Percentiles rank a stretch among this genome's conserved stretches.
Evolutionary conservation across 1,140 invertebrate species (phyloP).

Genomic region (Kradibia gibbosae): DNA sequence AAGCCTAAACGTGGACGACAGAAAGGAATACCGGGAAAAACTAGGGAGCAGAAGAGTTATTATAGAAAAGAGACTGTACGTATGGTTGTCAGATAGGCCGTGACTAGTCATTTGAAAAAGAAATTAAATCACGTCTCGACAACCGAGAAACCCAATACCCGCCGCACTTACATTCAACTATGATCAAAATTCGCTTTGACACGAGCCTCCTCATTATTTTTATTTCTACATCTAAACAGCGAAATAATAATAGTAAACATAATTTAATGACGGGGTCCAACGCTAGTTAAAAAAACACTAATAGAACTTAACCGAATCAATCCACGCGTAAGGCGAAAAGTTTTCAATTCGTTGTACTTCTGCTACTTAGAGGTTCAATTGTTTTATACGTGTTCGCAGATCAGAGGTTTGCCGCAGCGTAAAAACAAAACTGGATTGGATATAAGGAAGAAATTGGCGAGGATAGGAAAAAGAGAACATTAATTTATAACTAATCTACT

Average conservation of each 20-base stretch:
- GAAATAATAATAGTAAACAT: conserved; percentile 26
- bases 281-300: not conserved
- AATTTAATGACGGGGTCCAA: not conserved
- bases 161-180: too few species aligned
- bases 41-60: not conserved
- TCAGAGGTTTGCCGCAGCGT: not conserved
- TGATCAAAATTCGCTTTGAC: too few species aligned
- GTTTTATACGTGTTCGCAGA: conserved; percentile 26
- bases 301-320: conserved; percentile 15
- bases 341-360: conserved; percentile 16
- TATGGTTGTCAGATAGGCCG: not conserved
- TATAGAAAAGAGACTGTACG: not conserved
- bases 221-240: not conserved
- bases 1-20: not conserved
- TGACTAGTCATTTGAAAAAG: conserved; percentile 27
- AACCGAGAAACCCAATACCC: conserved; percentile 43
- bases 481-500: too few species aligned
- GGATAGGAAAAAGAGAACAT: too few species aligned
- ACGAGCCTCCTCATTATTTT: not conserved
- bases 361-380: conserved; percentile 22
- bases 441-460: not conserved
- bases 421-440: not conserved
- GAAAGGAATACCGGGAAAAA: conserved; percentile 6
- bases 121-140: conserved; percentile 48
- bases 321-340: conserved; percentile 34